phyloP scores from a whole-genome alignment of 2,797 vertebrate species.

The Neosalanx taihuensis region DNA sequence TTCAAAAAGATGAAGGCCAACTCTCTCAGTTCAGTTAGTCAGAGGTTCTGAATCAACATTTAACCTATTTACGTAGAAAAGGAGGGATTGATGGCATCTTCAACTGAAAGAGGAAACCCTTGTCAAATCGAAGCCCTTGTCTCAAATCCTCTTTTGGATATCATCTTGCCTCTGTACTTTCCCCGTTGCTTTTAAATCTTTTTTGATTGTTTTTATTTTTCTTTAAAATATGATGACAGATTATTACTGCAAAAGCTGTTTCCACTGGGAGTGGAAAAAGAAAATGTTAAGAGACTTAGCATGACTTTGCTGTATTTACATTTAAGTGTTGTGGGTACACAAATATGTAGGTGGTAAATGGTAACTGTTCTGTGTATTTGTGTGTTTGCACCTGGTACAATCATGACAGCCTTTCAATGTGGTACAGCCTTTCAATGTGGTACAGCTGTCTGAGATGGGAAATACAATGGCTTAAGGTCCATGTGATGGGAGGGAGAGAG shows the following conservation, averaged over 20 bases:
- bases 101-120: constrained; percentile 29
- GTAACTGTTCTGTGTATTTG: constrained; percentile 49
- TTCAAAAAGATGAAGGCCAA: constrained; percentile 25
- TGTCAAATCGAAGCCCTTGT: constrained; percentile 68
- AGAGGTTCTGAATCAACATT: constrained; percentile 17
- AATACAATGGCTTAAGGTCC: constrained; percentile 76
- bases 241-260: constrained; percentile 61
- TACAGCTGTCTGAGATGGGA: constrained; percentile 64
- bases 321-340: constrained; percentile 37
- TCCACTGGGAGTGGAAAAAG: constrained; percentile 55
- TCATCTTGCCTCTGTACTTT: constrained; percentile 52
- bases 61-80: constrained; percentile 14
- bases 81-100: constrained; percentile 22
- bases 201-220: constrained; percentile 52
- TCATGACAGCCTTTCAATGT: constrained; percentile 64
- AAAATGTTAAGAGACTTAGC: constrained; percentile 47
- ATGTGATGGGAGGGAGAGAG: constrained; percentile 57
- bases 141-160: constrained; percentile 64
- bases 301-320: constrained; percentile 55
- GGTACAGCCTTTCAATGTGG: constrained; percentile 58
- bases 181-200: constrained; percentile 51
- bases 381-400: constrained; percentile 55
- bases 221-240: constrained; percentile 62
- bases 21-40: constrained; percentile 30
- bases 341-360: constrained; percentile 43